phyloP scores from a whole-genome alignment of 2,797 vertebrate genomes.

The Botia kubotai region DNA sequence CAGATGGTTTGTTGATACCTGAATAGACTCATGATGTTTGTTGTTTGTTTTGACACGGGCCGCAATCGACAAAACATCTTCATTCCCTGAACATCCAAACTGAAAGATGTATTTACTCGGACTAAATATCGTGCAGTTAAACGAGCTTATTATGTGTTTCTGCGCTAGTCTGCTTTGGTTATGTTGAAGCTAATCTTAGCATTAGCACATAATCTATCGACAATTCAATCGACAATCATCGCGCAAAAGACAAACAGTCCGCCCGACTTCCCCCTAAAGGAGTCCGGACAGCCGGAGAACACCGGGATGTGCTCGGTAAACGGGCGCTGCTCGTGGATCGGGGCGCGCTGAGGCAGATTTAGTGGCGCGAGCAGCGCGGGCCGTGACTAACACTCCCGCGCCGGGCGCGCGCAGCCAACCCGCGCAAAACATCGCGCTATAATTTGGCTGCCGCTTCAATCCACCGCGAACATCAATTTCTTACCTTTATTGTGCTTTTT shows the following conservation, averaged over 20 bases:
- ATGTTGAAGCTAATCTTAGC: constrained; percentile 44
- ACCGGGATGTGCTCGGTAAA: constrained; percentile 11
- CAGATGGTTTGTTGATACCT: no score
- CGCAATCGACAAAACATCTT: neutral
- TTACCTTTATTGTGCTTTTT: constrained; percentile 69
- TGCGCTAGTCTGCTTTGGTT: neutral
- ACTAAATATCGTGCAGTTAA: neutral
- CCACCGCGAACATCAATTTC: constrained; percentile 54
- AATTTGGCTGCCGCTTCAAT: constrained; percentile 46
- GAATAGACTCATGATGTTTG: no score
- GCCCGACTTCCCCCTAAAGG: neutral
- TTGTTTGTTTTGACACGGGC: neutral
- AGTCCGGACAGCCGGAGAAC: neutral
- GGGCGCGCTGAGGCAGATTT: constrained; percentile 22
- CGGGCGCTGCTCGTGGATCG: constrained; percentile 38
- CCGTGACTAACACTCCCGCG: constrained; percentile 71
- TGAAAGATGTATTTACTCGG: neutral
- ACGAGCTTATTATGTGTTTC: neutral
- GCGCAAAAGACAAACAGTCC: neutral
- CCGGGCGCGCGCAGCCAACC: constrained; percentile 75
- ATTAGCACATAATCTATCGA: constrained; percentile 28
- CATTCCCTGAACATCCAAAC: neutral
- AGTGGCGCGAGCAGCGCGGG: constrained; percentile 64
- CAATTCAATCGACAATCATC: neutral
- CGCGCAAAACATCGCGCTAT: constrained; percentile 60